These are phyloP conservation scores for Siderastrea siderea DNA, from an alignment of 92 coral and sea anemone species.

Conservation along the genomic window DNA sequence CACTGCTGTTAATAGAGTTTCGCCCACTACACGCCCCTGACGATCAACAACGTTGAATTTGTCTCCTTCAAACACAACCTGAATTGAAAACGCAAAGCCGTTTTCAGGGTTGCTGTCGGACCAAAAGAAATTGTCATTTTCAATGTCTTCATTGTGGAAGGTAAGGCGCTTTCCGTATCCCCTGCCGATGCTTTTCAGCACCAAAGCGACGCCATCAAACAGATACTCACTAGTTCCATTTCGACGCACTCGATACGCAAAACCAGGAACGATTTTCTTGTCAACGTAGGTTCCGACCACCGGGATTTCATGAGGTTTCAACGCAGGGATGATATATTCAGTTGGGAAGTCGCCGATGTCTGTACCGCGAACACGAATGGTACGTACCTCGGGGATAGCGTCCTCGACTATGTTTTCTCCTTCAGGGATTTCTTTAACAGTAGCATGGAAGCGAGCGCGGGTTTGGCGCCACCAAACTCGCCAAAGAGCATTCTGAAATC, in stretches of 20 bases:
- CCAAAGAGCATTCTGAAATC: conserved; percentile 92
- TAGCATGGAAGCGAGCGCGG: conserved; percentile 72
- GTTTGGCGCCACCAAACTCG: conserved; percentile 92
- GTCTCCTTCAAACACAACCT: conserved; percentile 73
- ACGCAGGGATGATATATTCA: conserved; percentile 73
- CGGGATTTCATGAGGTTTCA: conserved; percentile 86
- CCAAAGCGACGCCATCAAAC: conserved; percentile 85
- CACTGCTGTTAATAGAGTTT: conserved; percentile 50
- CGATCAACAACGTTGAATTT: conserved; percentile 73
- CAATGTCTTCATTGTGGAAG: conserved; percentile 86
- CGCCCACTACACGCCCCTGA: conserved; percentile 56
- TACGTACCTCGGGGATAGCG: conserved; percentile 41
- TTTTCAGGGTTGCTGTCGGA: conserved; percentile 94
- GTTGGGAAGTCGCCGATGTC: conserved; percentile 90
- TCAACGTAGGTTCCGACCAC: conserved; percentile 94
- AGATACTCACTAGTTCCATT: conserved; percentile 77
- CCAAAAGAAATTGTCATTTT: conserved; percentile 95
- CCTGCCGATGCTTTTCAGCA: conserved; percentile 81
- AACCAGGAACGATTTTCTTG: conserved; percentile 84
- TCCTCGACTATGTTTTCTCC: conserved; percentile 67
- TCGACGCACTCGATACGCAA: conserved; percentile 92
- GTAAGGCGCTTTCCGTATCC: conserved; percentile 97
- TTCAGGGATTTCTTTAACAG: conserved; percentile 47
- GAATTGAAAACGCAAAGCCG: conserved; percentile 90
- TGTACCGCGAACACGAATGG: conserved; percentile 64